phyloP scores from a whole-genome alignment of 2,888 invertebrate genomes.

The Patella pellucida region DNA sequence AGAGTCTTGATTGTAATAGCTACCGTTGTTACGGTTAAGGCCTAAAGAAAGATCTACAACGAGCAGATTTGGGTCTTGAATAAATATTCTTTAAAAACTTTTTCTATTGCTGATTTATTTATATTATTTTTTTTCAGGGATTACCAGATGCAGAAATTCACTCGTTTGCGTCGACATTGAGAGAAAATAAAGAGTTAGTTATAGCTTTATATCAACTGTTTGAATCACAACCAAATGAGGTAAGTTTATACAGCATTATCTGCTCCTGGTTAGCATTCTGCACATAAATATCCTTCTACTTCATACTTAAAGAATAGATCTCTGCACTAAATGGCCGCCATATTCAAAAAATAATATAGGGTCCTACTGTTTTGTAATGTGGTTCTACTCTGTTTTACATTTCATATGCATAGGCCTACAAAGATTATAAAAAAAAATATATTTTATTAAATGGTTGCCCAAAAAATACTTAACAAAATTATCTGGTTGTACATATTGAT shows the following conservation, averaged over 20 bases:
- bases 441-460: too few relatives aligned
- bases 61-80: too few relatives aligned
- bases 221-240: slow-evolving; percentile 58
- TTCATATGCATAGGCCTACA: too few relatives aligned
- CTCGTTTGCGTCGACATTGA: slow-evolving; percentile 57
- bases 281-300: neutral
- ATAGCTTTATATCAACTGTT: slow-evolving; percentile 52
- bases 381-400: too few relatives aligned
- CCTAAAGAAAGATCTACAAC: neutral
- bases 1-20: too few relatives aligned
- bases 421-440: too few relatives aligned
- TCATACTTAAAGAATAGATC: neutral
- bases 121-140: slow-evolving; percentile 45
- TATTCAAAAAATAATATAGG: too few relatives aligned
- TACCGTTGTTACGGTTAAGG: neutral
- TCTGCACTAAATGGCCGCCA: neutral
- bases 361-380: too few relatives aligned
- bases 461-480: too few relatives aligned
- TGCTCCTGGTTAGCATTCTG: neutral
- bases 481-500: too few relatives aligned
- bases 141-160: slow-evolving; percentile 55
- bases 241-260: slow-evolving; percentile 29
- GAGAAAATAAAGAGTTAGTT: slow-evolving; percentile 57
- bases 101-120: neutral
- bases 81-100: neutral